Base-by-base conservation (phyloP, 2,113 vertebrate genomes). In the Trematocara macrostoma region DNA sequence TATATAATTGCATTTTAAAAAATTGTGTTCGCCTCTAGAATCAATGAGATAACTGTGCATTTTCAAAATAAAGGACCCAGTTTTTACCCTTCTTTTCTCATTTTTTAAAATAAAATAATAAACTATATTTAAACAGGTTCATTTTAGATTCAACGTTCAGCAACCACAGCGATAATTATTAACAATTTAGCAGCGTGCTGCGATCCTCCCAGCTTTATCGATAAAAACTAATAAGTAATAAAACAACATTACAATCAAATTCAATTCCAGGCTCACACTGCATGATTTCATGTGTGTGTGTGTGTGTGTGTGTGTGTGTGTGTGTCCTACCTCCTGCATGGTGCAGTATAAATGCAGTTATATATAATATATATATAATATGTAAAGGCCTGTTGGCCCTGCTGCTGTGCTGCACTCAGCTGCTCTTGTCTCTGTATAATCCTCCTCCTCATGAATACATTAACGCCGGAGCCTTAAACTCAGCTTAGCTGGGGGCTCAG, bases 361-460 rank as follows among this genome's bases (percentile, higher is more conserved):
- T 91, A 88, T 91, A 84, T 88, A 84, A 91, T 91, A 88, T 92
- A 67, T 84, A 84, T 26, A 26, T 26, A 26, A 26, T 26, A 26
- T 26, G 26, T 26, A 59, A 64, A 90, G 94, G 91, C 92, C 93
- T 92, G 87, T 93, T 95, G 94, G 93, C 93, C 93, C 83, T 38
- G 88, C 93, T 88, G 89, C 90, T 92, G 88, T 87, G 85, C 90
- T 90, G 91, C 92, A 91, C 95, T 92, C 93, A 91, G 91, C 93
- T 87, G 94, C 92, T 93, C 92, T 94, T 92, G 91, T 94, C 93
- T 94, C 92, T 89, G 89, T 91, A 94, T 96, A 96, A 96, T 96
- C 96, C 95, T 95, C 94, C 95, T 95, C 95, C 94, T 96, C 96
- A 95, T 96, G 96, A 96, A 97, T 96, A 96, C 95, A 97, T 97